Base-by-base conservation (phyloP, 2,888 invertebrate genomes). In the Craniophora ligustri region DNA sequence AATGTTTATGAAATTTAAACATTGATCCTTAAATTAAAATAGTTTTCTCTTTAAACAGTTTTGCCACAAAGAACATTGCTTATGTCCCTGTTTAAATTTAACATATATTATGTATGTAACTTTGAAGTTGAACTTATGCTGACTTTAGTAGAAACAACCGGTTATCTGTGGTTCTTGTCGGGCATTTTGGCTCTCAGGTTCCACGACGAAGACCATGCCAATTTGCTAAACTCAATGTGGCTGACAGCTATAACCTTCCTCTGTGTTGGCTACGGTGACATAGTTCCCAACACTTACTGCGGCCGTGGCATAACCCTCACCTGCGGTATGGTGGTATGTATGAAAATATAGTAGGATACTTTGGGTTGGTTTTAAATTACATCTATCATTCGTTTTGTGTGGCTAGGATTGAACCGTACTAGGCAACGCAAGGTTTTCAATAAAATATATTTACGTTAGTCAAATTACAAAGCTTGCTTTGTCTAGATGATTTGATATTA, bases 231-330 rank as follows among this genome's bases (percentile, higher is more conserved):
- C 95, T 98, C 99, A 89, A 98, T 99, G 98, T 99, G 99, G 99
- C 96, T 99, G 94, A 99, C 99, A 88, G 99, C 99, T 93, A 99
- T 99, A 92, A 99, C 99, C 84, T 99, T 99, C 95, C 97, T 99
- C 88, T 99, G 99, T 95, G 99, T 99, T 85, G 99, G 99, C 89
- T 99, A 99, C 94, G 99, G 99, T 81, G 99, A 99, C 95, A 98
- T 99, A 87, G 99, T 99, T 86, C 99, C 99, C 89, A 99, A 99
- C 95, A 99, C 99, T 75, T 99, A 99, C 95, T 99, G 99, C 95
- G 99, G 99, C 86, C 96, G 99, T 89, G 98, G 98, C 86, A 99
- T 99, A 89, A 99, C 99, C 84, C 98, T 99, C 91, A 97, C 98
- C 88, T 99, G 99, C 85, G 99, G 99, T 90, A 98, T 99, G 95